Evolutionary conservation across 2,797 vertebrate genomes (phyloP), one percentile per base, ranked within the genome.

Genomic region (Peromyscus attwateri): DNA sequence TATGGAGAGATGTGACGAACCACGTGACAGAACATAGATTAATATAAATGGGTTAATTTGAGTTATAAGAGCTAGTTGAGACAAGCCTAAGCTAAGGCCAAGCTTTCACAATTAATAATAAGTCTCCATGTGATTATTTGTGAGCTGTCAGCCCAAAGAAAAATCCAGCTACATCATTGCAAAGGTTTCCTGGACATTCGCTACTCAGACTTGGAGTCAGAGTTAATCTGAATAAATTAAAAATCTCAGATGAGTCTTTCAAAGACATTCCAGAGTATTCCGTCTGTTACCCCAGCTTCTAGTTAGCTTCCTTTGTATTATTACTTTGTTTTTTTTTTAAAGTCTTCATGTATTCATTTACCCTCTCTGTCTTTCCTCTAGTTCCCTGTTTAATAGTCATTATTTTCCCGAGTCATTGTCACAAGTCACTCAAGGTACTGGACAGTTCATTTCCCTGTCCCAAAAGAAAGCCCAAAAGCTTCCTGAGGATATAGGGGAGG

Each of bases 191-290:
- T 46, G 92, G 62, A 52, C 34, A 27, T 40, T 66, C 21, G 31
- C 40, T 14, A 14, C 64, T 83, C 62, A 89, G 21, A 64, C 31
- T 84, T 95, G 82, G 71, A 95, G 79, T 95, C 68, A 85, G 75
- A 82, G 75, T 93, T 79, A 93, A 94, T 60, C 52, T 60, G 29
- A 89, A 95, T 37, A 94, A 92, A 52, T 64, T 76, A 23, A 71
- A 76, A 81, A 94, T 75, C 46, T 40, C 68, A 94, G 52, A 29
- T n/a, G 64, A 8, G 9, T 84, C 27, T 90, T 93, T 94, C 57
- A 89, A 87, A 96, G 80, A 64, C 14, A 66, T 96, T 68, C 70
- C 75, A 95, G 25, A 46, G 6, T 62, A 90, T 12, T 87, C 12
- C 14, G 82, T 93, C 34, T 76, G 27, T 60, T 88, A 96, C 25